Evolutionary conservation across 2,888 invertebrate genomes (phyloP), one percentile per base, ranked within the genome.

Genomic region (Orgyia antiqua): DNA sequence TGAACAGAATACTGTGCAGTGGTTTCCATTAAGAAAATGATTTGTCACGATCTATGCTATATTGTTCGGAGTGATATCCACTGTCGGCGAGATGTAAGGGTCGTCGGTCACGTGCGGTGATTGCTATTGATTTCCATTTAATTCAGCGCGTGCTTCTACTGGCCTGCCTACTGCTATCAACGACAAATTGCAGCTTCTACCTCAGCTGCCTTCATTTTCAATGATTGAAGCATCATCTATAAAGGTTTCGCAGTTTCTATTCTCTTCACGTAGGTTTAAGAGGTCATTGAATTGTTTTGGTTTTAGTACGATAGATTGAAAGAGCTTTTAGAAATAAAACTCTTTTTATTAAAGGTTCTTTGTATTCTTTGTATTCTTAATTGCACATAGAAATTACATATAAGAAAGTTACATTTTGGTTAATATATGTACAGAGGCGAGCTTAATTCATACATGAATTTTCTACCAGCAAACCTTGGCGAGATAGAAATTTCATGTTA

Each of bases 81-180:
- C 40, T 35, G 68, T 58, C 65, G 68, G 68, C 52, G 55, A 66
- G 68, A 66, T 66, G 63, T 58, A 58, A 69, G 65, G 68, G 66
- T 59, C 66, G 57, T 51, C 57, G 66, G 76, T 79, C 83, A 83
- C 83, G 83, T 82, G 50, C 71, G 47, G 36, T 58, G 57, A 68
- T 71, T 62, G 61, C 70, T 78, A 86, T 86, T 82, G 86, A 83
- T 84, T 84, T 77, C 74, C 80, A 79, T 84, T 86, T 84, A 84
- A 82, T 78, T 70, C 71, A 72, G 76, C 71, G 76, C 84, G 83
- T 84, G 86, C 76, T 76, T 57, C 59, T 51, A 45, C 48, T 45
- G 57, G 51, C 61, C 58, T 51, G 54, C 55, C 63, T 50, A 53
- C 55, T 51, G 48, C 55, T 65, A 60, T 60, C 67, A 62, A 55